Percentiles rank a stretch among this genome's conserved stretches.
Evolutionary conservation across 2,113 vertebrate genomes (phyloP).

Genomic region (Sardina pilchardus): DNA sequence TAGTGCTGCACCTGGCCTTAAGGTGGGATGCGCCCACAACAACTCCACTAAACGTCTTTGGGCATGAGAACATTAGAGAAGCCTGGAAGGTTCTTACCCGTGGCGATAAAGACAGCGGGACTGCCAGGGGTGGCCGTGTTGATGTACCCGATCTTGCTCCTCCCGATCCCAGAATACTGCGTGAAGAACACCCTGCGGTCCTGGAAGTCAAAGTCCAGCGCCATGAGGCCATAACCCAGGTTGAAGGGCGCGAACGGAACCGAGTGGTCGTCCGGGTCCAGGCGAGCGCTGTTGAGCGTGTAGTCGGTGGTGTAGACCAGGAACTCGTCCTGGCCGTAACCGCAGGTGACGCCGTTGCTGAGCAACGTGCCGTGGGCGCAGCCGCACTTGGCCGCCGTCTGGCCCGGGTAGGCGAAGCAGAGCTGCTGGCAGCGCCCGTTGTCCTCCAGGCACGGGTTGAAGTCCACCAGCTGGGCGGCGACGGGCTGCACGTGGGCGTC

Average conservation of each 20-base stretch:
- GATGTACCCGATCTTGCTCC: constrained; percentile 82
- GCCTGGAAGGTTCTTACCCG: constrained; percentile 69
- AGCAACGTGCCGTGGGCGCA: constrained; percentile 84
- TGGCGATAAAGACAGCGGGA: constrained; percentile 72
- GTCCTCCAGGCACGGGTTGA: constrained; percentile 83
- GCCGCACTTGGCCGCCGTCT: constrained; percentile 74
- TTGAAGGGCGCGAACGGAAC: constrained; percentile 75
- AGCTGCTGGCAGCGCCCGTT: constrained; percentile 88
- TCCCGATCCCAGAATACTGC: constrained; percentile 67
- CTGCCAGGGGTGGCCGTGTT: constrained; percentile 64
- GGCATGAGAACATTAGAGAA: neutral
- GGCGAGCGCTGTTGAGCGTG: constrained; percentile 78
- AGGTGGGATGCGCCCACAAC: too few species aligned
- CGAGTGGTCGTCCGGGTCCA: constrained; percentile 84
- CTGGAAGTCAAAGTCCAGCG: constrained; percentile 81
- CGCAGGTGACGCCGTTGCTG: constrained; percentile 81
- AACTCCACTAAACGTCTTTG: neutral
- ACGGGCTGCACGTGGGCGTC: constrained; percentile 76
- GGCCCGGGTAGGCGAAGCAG: constrained; percentile 83
- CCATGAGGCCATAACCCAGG: constrained; percentile 71
- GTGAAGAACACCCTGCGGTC: constrained; percentile 84
- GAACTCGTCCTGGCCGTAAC: constrained; percentile 81
- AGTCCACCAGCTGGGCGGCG: constrained; percentile 76
- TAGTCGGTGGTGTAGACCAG: constrained; percentile 82
- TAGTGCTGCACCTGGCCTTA: too few species aligned